These are phyloP conservation scores for Brachionus angularis DNA, from an alignment of 1,140 invertebrate genomes.

Conservation along the genomic window DNA sequence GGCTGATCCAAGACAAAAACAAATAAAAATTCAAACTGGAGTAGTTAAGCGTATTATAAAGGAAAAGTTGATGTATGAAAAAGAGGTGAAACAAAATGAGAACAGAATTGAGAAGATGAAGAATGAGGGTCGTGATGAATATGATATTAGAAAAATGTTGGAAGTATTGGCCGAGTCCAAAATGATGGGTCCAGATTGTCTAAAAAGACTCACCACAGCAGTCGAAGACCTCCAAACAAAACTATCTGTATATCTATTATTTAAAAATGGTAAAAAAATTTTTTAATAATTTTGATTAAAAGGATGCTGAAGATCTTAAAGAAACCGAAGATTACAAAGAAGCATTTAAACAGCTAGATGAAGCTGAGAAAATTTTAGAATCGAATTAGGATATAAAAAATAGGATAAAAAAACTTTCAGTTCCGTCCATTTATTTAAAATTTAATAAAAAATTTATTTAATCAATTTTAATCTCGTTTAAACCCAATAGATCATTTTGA, in stretches of 20 bases:
- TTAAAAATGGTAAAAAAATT: not conserved
- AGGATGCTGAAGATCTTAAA: conserved; percentile 8
- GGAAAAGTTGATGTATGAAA: conserved; percentile 34
- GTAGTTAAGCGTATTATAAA: conserved; percentile 41
- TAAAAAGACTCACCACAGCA: conserved; percentile 1
- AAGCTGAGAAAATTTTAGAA: conserved; percentile 29
- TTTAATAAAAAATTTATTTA: too few species aligned
- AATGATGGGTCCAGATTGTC: conserved; percentile 40
- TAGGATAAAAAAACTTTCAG: not conserved
- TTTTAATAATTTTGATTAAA: not conserved
- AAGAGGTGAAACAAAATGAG: conserved; percentile 16
- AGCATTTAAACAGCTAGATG: conserved; percentile 5
- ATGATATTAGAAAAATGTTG: conserved; percentile 35
- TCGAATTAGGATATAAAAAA: conserved; percentile 14
- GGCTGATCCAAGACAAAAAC: conserved; percentile 9
- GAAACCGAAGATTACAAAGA: conserved; percentile 28
- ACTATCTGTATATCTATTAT: not conserved
- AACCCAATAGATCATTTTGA: conserved; percentile 88
- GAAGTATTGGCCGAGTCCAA: conserved; percentile 40
- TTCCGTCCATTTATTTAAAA: not conserved
- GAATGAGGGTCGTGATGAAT: conserved; percentile 41
- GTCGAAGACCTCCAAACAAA: conserved; percentile 28
- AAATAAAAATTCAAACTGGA: conserved; percentile 41
- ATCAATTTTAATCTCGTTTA: conserved; percentile 97
- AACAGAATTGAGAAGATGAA: conserved; percentile 39